These are phyloP conservation scores for Cantharis lateralis DNA, from an alignment of 2,888 invertebrate species.

Conservation along the genomic window DNA sequence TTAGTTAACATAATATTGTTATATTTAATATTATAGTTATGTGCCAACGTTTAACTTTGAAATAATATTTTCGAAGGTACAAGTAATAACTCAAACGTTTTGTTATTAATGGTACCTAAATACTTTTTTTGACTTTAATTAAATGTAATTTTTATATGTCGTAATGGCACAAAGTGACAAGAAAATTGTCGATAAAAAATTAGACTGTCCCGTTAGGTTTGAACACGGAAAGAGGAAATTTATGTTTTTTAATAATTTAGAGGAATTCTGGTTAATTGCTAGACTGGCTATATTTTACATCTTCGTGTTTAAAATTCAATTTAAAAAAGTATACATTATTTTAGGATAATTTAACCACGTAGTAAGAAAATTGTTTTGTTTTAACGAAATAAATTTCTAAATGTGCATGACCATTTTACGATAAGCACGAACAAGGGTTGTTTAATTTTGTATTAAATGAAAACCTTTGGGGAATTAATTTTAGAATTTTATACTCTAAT, in stretches of 20 bases:
- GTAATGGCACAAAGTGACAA: not conserved
- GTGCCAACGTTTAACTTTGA: not conserved
- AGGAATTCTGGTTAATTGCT: not conserved
- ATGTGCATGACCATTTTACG: constrained; percentile 20
- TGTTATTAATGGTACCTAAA: too few relatives aligned
- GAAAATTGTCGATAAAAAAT: not conserved
- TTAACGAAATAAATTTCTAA: constrained; percentile 17
- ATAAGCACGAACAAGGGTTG: constrained; percentile 26
- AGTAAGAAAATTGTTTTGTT: constrained; percentile 10
- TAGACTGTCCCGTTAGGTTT: not conserved
- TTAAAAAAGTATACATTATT: not conserved
- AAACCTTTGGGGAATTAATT: constrained; percentile 11
- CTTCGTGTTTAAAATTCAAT: not conserved
- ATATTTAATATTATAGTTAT: not conserved
- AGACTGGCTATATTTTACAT: not conserved
- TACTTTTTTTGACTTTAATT: not conserved
- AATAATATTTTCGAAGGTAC: not conserved
- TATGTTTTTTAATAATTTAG: not conserved
- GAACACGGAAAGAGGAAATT: not conserved
- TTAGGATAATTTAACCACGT: constrained; percentile 1
- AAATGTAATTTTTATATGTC: not conserved
- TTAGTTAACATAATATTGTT: too few relatives aligned
- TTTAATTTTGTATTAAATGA: constrained; percentile 24
- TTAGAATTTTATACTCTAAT: constrained; percentile 12
- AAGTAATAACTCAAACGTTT: too few relatives aligned